phyloP scores from a whole-genome alignment of 1,140 invertebrate species.

The Habropoda laboriosa region DNA sequence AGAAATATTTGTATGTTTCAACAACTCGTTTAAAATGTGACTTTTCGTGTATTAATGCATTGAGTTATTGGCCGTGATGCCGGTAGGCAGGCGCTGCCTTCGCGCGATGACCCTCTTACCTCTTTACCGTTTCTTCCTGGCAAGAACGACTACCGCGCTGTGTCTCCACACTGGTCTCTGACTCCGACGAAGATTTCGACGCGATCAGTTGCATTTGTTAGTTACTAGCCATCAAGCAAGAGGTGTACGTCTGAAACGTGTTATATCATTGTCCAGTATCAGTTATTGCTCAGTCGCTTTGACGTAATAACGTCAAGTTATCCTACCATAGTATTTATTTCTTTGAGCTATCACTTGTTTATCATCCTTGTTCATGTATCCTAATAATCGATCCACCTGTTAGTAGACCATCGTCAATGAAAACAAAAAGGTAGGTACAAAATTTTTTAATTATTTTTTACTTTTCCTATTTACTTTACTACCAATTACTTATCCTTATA shows the following conservation, averaged over 20 bases:
- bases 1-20: neutral
- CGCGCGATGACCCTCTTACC: constrained; percentile 72
- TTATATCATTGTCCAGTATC: constrained; percentile 8
- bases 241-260: constrained; percentile 16
- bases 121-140: constrained; percentile 73
- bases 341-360: neutral
- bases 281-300: neutral
- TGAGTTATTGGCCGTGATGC: constrained; percentile 22
- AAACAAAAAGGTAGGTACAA: constrained; percentile 46
- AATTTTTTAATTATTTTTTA: neutral
- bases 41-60: neutral
- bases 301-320: neutral
- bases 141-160: constrained; percentile 76
- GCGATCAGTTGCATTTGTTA: constrained; percentile 66
- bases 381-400: constrained; percentile 57
- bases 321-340: too few relatives aligned
- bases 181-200: constrained; percentile 52
- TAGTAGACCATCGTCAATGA: constrained; percentile 45
- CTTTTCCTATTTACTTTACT: neutral
- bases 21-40: neutral
- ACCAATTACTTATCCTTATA: neutral
- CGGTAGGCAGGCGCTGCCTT: constrained; percentile 42
- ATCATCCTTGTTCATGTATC: neutral
- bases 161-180: constrained; percentile 47
- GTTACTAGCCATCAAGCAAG: constrained; percentile 54